Conservation (phyloP, 2,888 invertebrate species). For the Candidula unifasciata region DNA sequence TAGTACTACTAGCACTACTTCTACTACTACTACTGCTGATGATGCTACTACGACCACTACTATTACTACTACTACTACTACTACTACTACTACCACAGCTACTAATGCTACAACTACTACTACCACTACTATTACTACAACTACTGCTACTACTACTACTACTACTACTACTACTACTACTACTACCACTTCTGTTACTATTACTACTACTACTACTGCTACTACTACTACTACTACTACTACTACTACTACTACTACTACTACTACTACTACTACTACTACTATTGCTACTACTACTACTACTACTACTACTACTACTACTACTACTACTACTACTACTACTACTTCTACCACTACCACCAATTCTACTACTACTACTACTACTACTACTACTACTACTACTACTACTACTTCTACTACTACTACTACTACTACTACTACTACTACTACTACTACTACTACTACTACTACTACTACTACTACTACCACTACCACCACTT, state of each 20-base stretch:
- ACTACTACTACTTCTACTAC: background rate
- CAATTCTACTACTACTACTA: background rate
- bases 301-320: background rate
- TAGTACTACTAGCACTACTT: background rate
- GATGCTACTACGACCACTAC: background rate
- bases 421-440: slow-evolving; percentile 6
- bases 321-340: background rate
- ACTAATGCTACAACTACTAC: background rate
- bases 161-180: background rate
- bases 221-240: background rate
- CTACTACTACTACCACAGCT: background rate
- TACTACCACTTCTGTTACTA: background rate
- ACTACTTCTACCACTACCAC: background rate
- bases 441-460: slow-evolving; percentile 5
- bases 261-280: background rate
- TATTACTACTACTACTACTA: background rate
- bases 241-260: background rate
- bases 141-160: background rate
- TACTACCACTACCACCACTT: background rate
- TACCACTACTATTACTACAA: background rate
- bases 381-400: slow-evolving; percentile 4
- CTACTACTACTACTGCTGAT: background rate
- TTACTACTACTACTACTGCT: background rate
- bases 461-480: slow-evolving; percentile 5
- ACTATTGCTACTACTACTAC: background rate